Conservation (phyloP, 2,888 invertebrate genomes). For the Eledone cirrhosa region DNA sequence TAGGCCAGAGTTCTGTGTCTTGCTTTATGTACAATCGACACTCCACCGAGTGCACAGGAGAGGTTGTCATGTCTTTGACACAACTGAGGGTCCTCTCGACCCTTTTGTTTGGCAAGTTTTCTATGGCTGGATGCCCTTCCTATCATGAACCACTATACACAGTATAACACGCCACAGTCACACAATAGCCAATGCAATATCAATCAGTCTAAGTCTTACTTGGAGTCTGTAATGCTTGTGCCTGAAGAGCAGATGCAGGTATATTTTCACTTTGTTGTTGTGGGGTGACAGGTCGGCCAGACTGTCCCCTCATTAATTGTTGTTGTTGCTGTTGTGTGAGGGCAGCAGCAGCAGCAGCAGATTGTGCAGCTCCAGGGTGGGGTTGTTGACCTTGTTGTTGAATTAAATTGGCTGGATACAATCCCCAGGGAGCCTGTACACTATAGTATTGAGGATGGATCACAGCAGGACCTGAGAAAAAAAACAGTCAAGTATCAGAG, state of each 20-base stretch:
- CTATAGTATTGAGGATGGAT: slow-evolving; percentile 89
- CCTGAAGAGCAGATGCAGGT: slow-evolving; percentile 52
- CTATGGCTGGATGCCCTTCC: no score
- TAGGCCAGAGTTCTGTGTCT: no score
- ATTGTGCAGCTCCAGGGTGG: slow-evolving; percentile 68
- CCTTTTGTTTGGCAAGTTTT: no score
- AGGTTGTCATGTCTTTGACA: no score
- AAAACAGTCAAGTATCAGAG: no score
- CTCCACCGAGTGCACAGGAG: no score
- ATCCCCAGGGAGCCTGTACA: slow-evolving; percentile 86
- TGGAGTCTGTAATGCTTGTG: slow-evolving; percentile 47
- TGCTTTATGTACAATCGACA: no score
- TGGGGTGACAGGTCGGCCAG: slow-evolving; percentile 59
- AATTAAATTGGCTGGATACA: slow-evolving; percentile 78
- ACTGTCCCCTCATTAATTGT: slow-evolving; percentile 67
- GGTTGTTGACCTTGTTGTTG: slow-evolving; percentile 57
- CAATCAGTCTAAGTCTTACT: slow-evolving; percentile 41
- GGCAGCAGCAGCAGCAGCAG: slow-evolving; percentile 62
- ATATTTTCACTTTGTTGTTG: slow-evolving; percentile 69
- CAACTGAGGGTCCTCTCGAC: no score
- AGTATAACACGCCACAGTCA: no score
- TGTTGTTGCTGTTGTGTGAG: slow-evolving; percentile 69
- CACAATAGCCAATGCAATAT: no score
- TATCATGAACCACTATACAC: no score
- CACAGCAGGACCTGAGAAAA: slow-evolving; percentile 66